Conservation (phyloP, 2,113 vertebrate genomes). For the Clarias gariepinus region DNA sequence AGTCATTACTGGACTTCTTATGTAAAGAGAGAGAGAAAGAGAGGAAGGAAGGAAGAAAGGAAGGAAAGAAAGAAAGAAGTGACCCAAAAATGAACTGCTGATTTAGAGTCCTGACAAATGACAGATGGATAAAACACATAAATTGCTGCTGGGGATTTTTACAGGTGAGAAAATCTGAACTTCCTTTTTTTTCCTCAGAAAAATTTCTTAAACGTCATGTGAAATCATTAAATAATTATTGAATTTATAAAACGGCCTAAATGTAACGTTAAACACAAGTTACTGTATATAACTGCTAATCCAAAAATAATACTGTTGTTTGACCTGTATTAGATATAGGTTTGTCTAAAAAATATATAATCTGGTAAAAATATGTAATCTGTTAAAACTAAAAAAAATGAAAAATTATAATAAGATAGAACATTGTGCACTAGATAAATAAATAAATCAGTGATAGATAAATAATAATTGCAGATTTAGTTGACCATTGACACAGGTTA, state of each 20-base stretch:
- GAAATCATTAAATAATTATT: neutral
- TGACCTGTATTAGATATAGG: neutral
- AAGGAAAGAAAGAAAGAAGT: neutral
- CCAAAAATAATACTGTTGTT: neutral
- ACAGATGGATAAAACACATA: constrained; percentile 41
- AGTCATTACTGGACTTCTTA: neutral
- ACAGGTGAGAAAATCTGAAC: constrained; percentile 35
- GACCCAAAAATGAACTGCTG: constrained; percentile 27
- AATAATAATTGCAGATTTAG: neutral
- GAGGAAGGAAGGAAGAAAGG: neutral
- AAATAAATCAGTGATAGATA: neutral
- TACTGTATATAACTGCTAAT: neutral
- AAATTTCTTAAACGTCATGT: neutral
- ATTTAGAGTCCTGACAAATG: constrained; percentile 17
- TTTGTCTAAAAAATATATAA: neutral
- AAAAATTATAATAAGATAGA: too few species aligned
- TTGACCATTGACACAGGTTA: neutral
- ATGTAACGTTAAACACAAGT: neutral
- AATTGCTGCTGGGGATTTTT: constrained; percentile 37
- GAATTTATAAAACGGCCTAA: neutral
- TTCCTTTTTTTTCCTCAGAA: too few species aligned
- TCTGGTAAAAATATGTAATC: neutral
- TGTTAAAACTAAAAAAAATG: neutral
- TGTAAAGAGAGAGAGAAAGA: neutral
- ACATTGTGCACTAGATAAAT: neutral